Evolutionary conservation across 1,140 invertebrate genomes (phyloP).

Genomic region (Pseudobourletiella spinata): DNA sequence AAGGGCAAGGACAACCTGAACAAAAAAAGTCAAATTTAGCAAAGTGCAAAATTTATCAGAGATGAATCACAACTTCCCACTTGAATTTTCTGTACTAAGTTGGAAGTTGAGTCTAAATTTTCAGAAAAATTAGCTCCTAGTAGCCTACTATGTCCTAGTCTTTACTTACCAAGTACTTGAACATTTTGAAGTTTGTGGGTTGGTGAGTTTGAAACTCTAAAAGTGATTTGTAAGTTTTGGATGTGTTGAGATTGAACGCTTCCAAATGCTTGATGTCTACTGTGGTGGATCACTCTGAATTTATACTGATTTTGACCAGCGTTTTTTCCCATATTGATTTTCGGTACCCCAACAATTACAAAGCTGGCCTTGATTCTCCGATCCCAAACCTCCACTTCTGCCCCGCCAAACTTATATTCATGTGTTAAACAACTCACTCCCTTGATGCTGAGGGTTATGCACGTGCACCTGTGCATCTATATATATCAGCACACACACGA

Average conservation of each 20-base stretch:
- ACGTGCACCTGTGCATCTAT: too few species aligned
- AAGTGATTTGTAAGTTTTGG: not conserved
- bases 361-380: not conserved
- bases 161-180: conserved; percentile 22
- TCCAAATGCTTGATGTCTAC: not conserved
- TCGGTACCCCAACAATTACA: not conserved
- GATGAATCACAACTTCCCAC: not conserved
- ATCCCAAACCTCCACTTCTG: not conserved
- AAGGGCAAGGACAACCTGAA: conserved; percentile 17
- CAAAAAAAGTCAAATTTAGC: not conserved
- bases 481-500: too few species aligned
- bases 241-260: not conserved
- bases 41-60: not conserved
- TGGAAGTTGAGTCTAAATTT: not conserved
- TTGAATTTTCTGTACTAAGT: not conserved
- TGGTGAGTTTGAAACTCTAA: conserved; percentile 15
- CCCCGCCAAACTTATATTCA: too few species aligned
- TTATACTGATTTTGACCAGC: not conserved
- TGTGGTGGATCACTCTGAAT: not conserved
- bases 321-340: not conserved
- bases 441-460: too few species aligned
- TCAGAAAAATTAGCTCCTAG: not conserved
- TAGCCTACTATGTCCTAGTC: too few species aligned
- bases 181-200: conserved; percentile 7
- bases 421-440: too few species aligned